Evolutionary conservation across 30 jellyfish, hydroid and myxozoan species (phyloP), one percentile per base, ranked within the genome.

Genomic region (Pelagia noctiluca): DNA sequence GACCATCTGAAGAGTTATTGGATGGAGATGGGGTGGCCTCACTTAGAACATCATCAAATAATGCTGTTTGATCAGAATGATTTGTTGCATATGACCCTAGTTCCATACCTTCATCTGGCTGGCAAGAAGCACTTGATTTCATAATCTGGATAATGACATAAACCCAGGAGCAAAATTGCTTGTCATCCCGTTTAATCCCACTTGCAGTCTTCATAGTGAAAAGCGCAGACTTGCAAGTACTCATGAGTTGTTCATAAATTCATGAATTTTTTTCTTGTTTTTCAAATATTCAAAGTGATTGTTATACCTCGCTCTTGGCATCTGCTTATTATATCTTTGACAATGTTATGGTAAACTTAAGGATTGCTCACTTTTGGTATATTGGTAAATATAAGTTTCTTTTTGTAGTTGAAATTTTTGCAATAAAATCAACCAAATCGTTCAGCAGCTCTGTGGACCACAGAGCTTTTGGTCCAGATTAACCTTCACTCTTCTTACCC

Each of bases 361-460:
- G 75, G 76, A 75, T 75, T 75, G 87, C 87, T 75, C 49, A 76
- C 75, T 62, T 62, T 62, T 62, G 75, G 75, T 46, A 62, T 62
- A 30, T 29, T 75, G 86, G 76, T 75, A 75, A 75, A 53, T 75
- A 75, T 75, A 60, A 75, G 86, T 75, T 75, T 75, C 76, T 76
- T 75, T 75, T 75, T 75, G 86, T 75, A 48, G 86, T 76, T 75
- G 74, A 50, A 75, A 75, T 75, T 75, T 75, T 75, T 75, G 86
- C 86, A 75, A 75, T 63, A 50, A 75, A 30, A 30, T 75, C 75
- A 60, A 75, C 86, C 86, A 75, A 75, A 25, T 75, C 86, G 54
- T 75, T 75, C 75, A 75, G 73, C 63, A 75, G 86, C 75, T 75
- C 76, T 75, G 86, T 75, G 34, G 86, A 75, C 86, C 86, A 72